Evolutionary conservation across 2,113 vertebrate genomes (phyloP).

Genomic region (Melanostigma gelatinosum): DNA sequence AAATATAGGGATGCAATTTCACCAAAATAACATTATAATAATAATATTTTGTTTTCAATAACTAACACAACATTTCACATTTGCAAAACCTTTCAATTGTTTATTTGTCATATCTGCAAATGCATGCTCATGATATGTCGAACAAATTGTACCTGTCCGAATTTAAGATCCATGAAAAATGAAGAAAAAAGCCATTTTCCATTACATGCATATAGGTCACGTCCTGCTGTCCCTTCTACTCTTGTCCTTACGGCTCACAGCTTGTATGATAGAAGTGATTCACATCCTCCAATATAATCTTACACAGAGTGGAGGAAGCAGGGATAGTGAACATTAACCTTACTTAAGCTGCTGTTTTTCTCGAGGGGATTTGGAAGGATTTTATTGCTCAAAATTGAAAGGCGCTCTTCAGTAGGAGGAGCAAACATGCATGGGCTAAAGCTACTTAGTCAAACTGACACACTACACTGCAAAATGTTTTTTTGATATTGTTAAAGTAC

Average conservation of each 20-base stretch:
- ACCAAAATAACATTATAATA: not conserved
- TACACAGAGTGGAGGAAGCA: slow-evolving; percentile 44
- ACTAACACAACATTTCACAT: not conserved
- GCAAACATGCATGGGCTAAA: slow-evolving; percentile 53
- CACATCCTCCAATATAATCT: slow-evolving; percentile 56
- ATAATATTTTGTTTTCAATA: not conserved
- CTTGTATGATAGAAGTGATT: slow-evolving; percentile 45
- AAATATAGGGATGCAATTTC: not conserved
- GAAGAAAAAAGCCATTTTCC: not conserved
- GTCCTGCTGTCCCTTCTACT: slow-evolving; percentile 29
- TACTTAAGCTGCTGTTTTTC: slow-evolving; percentile 69
- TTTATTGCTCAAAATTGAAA: slow-evolving; percentile 53
- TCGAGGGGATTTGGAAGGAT: slow-evolving; percentile 67
- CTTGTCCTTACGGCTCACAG: slow-evolving; percentile 17
- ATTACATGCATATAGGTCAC: slow-evolving; percentile 19
- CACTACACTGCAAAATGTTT: slow-evolving; percentile 28
- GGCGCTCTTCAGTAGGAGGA: slow-evolving; percentile 68
- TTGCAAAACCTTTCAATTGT: not conserved
- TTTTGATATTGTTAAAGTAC: slow-evolving; percentile 41
- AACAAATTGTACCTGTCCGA: slow-evolving; percentile 3
- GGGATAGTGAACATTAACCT: slow-evolving; percentile 60
- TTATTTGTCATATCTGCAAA: not conserved
- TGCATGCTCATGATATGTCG: not conserved
- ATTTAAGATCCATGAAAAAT: not conserved
- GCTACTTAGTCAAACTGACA: slow-evolving; percentile 58